A percentile compares a stretch with the other conserved stretches of the same genome.
These are phyloP conservation scores for Euwallacea similis DNA, from an alignment of 1,140 invertebrate species.

Conservation along the genomic window DNA sequence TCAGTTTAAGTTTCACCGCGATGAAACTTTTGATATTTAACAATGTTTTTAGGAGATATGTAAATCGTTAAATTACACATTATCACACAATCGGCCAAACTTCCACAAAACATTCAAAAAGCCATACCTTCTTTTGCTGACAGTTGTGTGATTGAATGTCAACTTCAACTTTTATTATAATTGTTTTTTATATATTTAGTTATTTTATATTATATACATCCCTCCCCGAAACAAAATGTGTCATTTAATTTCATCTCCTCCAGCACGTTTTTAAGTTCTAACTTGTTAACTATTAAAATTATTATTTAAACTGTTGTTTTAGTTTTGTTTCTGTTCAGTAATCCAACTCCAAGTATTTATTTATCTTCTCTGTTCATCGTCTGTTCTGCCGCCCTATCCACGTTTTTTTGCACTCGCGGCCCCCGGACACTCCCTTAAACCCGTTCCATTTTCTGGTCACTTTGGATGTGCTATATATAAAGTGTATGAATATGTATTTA, in stretches of 20 bases:
- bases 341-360: conserved; percentile 43
- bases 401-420: conserved; percentile 51
- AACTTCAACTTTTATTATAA: conserved; percentile 42
- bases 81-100: conserved; percentile 52
- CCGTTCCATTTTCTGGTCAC: conserved; percentile 49
- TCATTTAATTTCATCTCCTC: conserved; percentile 49
- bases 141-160: conserved; percentile 52
- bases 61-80: conserved; percentile 53
- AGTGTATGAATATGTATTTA: conserved; percentile 57
- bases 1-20: conserved; percentile 51
- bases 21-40: conserved; percentile 56
- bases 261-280: conserved; percentile 50
- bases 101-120: conserved; percentile 42
- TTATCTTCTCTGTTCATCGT: conserved; percentile 37
- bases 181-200: conserved; percentile 43
- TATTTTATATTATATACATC: conserved; percentile 42
- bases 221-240: conserved; percentile 38
- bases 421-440: conserved; percentile 43
- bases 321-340: conserved; percentile 50
- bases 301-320: conserved; percentile 54
- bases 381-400: conserved; percentile 25
- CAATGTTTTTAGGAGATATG: conserved; percentile 56
- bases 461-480: conserved; percentile 57
- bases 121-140: conserved; percentile 39
- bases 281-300: conserved; percentile 54